Base-by-base conservation (phyloP, 2,113 vertebrate species). In the Catharus fuscescens region DNA sequence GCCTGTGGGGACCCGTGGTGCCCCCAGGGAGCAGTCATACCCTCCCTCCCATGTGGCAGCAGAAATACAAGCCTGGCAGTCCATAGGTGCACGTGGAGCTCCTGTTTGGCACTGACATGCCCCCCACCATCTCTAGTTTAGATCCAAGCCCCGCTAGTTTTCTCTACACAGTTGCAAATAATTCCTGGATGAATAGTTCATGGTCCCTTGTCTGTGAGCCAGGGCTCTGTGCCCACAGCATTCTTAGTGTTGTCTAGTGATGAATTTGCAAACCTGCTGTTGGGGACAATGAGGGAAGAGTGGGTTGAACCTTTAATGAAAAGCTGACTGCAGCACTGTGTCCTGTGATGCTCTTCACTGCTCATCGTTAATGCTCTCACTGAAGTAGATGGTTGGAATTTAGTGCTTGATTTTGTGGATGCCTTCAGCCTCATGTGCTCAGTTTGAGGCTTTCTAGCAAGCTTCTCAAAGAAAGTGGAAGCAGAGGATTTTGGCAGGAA, bases 171-270 rank as follows among this genome's bases (percentile, higher is more conserved):
- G 32, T 0, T 64, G 48, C 56, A 83, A 71, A 26, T 53, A 54
- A 72, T 83, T 71, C 10, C 40, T 29, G 62, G 44, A 8, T 59
- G 31, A 83, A 8, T 14, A 72, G 59, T 48, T 53, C 38, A 21
- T 24, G 29, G 54, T 54, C 38, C 40, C 1, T 9, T 26, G 66
- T 52, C 61, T 74, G 47, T 1, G 2, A 56, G 72, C 9, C 1
- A 6, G 64, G 31, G 38, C 2, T 8, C 32, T 38, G 34, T 59
- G 40, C 38, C 53, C 19, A 6, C 9, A 52, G 62, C 29, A 47
- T 52, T 66, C 0, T 0, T 45, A 9, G 32, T 2, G 0, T 24
- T 52, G 36, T 36, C 59, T 29, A 5, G 28, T 45, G 40, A n/a
- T 80, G 72, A 40, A 80, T 53, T 18, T 60, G 62, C 62, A 72